Base-by-base conservation (phyloP, 2,888 invertebrate genomes). In the Spatulosminthurus flaviceps region DNA sequence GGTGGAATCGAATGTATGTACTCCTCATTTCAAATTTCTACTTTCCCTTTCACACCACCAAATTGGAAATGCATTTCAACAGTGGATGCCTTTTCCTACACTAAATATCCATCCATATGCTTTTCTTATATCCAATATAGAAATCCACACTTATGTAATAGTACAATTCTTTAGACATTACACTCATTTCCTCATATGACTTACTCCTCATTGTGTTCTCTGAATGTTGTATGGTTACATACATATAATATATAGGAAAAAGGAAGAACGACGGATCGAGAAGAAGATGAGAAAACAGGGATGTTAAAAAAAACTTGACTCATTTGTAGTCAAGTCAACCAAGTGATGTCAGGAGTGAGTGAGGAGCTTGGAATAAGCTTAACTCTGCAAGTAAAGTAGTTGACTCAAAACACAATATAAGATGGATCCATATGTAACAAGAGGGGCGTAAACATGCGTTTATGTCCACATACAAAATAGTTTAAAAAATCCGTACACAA, bases 1-100 rank as follows among this genome's bases (percentile, higher is more conserved):
- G n/a, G 16, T n/a, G 42, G 24, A 72, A 71, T 29, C 4, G 70
- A 41, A 13, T 41, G 51, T 13, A n/a, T 42, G 41, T 51, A 34
- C 34, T 51, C 74, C 61, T 28, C 61, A 74, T 60, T 74, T 51
- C 74, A 74, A 74, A 29, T 74, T 60, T 74, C 71, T n/a, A n/a
- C n/a, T n/a, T 71, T 71, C 61, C 74, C 74, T 60, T 61, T 74
- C 74, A 61, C 28, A 28, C 28, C 74, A 74, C 61, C 60, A 28
- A 60, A 74, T 74, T 74, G 21, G 29, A 74, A 74, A 26, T 60
- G 21, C 61, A 61, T 61, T 74, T 29, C 74, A 60, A 34, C 74
- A 51, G 43, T 72, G 26, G 51, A 28, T 51, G 24, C 42, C 26
- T 29, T 61, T 60, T 29, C 11, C 61, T 26, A 61, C 28, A 51